phyloP scores from a whole-genome alignment of 2,797 vertebrate genomes.

The Tenualosa ilisha region DNA sequence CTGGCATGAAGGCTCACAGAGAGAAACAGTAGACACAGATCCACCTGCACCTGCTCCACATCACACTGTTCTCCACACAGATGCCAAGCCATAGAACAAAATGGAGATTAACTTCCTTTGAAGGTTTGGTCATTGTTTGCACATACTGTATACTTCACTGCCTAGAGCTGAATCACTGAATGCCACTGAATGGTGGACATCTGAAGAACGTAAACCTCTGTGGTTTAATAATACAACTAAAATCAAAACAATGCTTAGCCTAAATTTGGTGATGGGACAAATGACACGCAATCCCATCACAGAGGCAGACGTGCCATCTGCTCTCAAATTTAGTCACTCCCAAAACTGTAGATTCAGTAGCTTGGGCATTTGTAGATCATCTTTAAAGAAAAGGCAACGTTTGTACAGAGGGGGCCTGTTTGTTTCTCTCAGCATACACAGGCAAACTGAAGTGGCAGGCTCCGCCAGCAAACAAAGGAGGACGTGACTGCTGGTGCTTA shows the following conservation, averaged over 20 bases:
- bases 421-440: neutral
- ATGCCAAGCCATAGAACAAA: neutral
- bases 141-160: neutral
- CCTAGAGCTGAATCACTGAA: neutral
- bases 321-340: neutral
- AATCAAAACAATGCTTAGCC: neutral
- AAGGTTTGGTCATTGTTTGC: neutral
- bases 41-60: neutral
- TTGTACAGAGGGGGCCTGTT: conserved; percentile 9
- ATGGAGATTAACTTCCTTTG: neutral
- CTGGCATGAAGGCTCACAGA: neutral
- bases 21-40: neutral
- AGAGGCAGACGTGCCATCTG: neutral
- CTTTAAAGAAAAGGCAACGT: conserved; percentile 11
- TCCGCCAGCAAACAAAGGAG: neutral
- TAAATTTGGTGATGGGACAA: neutral
- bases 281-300: neutral
- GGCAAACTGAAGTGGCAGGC: neutral
- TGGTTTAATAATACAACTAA: neutral
- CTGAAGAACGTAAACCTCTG: neutral
- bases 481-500: neutral
- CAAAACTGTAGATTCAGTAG: neutral
- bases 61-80: neutral
- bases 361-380: conserved; percentile 18
- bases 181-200: neutral